Conservation (phyloP, 2,888 invertebrate genomes). For the Dicyrtomina minuta region DNA sequence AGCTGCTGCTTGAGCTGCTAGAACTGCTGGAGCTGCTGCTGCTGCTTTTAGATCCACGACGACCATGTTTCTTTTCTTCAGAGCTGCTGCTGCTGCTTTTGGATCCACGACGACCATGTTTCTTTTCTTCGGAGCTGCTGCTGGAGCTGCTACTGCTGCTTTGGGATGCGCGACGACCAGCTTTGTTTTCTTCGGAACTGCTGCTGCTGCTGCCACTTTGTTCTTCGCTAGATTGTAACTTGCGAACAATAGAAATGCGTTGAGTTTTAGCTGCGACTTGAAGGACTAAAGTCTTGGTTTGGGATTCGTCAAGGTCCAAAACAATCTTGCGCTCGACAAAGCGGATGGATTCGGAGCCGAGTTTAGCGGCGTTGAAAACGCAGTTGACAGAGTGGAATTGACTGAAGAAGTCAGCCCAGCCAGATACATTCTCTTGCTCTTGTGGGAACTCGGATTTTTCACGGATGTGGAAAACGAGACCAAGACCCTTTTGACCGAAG, state of each 20-base stretch:
- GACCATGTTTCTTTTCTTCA: constrained; percentile 36
- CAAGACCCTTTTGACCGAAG: constrained; percentile 39
- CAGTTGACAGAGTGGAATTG: constrained; percentile 42
- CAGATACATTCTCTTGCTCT: constrained; percentile 42
- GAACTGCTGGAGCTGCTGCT: constrained; percentile 42
- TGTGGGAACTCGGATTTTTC: constrained; percentile 45
- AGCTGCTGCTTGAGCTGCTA: too few species aligned
- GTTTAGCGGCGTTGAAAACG: constrained; percentile 39
- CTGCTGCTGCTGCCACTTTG: constrained; percentile 45
- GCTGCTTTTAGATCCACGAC: too few species aligned
- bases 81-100: constrained; percentile 35
- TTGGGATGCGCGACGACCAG: constrained; percentile 42
- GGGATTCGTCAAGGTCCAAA: constrained; percentile 47
- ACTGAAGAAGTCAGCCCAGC: constrained; percentile 42
- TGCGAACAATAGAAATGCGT: neutral
- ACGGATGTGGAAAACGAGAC: constrained; percentile 45
- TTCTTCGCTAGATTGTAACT: constrained; percentile 18
- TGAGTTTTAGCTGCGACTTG: constrained; percentile 40
- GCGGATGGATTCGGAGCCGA: constrained; percentile 45
- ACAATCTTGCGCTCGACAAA: constrained; percentile 44
- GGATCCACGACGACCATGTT: too few species aligned
- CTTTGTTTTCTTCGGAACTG: constrained; percentile 49
- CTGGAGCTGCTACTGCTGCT: constrained; percentile 36
- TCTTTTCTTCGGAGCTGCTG: constrained; percentile 30
- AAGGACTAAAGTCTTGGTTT: constrained; percentile 48